Conservation (phyloP, 2,113 vertebrate genomes). For the Aplodontia rufa region DNA sequence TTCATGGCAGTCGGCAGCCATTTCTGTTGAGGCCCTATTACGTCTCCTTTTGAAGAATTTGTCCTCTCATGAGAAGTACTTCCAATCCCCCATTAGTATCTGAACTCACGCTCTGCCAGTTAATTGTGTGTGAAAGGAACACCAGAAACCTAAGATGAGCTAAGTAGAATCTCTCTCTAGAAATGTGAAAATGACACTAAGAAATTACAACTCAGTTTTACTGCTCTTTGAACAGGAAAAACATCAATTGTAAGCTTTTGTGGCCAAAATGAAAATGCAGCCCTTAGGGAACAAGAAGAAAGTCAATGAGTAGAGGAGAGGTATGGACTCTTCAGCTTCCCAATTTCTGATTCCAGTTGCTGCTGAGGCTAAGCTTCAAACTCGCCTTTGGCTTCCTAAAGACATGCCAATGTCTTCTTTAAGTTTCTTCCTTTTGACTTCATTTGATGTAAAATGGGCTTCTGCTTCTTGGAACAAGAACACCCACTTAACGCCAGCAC, state of each 20-base stretch:
- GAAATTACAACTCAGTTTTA: background rate
- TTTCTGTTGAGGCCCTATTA: background rate
- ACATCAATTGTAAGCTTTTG: background rate
- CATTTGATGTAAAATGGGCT: background rate
- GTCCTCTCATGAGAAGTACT: background rate
- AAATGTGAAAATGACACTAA: conserved; percentile 16
- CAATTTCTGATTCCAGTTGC: background rate
- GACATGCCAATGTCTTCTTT: background rate
- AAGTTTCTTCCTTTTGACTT: background rate
- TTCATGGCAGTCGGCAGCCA: background rate
- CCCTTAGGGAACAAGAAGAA: background rate
- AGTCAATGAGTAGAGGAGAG: background rate
- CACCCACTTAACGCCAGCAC: background rate
- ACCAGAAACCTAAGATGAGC: background rate
- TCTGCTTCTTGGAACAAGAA: background rate
- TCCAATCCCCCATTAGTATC: background rate
- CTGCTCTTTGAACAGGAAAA: background rate
- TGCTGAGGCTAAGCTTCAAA: background rate
- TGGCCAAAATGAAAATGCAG: background rate
- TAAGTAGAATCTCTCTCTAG: background rate
- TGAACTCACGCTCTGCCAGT: background rate
- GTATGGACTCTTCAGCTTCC: background rate
- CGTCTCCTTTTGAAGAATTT: background rate
- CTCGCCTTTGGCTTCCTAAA: background rate
- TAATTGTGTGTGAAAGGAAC: background rate